Percentiles rank a stretch among this genome's conserved stretches.
phyloP scores from a whole-genome alignment of 2,888 invertebrate genomes.

The Folsomia manolachei region DNA sequence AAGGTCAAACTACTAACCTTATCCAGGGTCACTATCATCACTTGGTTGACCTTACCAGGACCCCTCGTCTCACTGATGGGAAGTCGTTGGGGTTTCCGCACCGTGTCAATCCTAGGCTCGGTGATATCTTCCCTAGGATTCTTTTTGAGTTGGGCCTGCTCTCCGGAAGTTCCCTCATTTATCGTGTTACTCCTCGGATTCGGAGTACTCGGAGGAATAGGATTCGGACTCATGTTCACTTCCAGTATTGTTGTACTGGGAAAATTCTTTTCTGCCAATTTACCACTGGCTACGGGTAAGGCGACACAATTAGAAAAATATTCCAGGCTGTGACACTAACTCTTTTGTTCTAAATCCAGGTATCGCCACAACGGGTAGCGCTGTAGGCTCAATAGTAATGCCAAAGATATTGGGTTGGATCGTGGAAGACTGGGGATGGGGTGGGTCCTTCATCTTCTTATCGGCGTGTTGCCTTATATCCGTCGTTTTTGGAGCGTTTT shows the following conservation, averaged over 20 bases:
- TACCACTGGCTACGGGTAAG: conserved; percentile 81
- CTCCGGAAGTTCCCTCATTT: conserved; percentile 34
- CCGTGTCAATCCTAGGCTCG: conserved; percentile 79
- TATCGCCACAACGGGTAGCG: conserved; percentile 18
- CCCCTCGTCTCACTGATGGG: conserved; percentile 90
- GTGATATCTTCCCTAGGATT: conserved; percentile 70
- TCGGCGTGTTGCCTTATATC: conserved; percentile 72
- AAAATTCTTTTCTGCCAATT: conserved; percentile 93
- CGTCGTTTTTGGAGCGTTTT: conserved; percentile 72
- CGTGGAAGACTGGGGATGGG: conserved; percentile 70
- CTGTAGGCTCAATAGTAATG: conserved; percentile 53
- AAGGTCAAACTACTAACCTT: conserved; percentile 44
- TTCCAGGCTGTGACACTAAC: too few relatives aligned
- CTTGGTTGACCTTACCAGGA: conserved; percentile 62
- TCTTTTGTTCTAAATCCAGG: too few relatives aligned
- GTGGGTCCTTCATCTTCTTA: conserved; percentile 69
- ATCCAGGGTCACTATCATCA: neutral
- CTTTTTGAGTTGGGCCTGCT: conserved; percentile 60
- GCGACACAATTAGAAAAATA: too few relatives aligned
- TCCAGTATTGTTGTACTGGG: conserved; percentile 92
- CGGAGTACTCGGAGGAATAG: conserved; percentile 61
- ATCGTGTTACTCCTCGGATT: conserved; percentile 32
- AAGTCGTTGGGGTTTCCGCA: conserved; percentile 86
- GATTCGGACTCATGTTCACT: conserved; percentile 91
- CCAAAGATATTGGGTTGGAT: conserved; percentile 63